Evolutionary conservation across 2,888 invertebrate species (phyloP), one percentile per base, ranked within the genome.

Genomic region (Polyploca ridens): DNA sequence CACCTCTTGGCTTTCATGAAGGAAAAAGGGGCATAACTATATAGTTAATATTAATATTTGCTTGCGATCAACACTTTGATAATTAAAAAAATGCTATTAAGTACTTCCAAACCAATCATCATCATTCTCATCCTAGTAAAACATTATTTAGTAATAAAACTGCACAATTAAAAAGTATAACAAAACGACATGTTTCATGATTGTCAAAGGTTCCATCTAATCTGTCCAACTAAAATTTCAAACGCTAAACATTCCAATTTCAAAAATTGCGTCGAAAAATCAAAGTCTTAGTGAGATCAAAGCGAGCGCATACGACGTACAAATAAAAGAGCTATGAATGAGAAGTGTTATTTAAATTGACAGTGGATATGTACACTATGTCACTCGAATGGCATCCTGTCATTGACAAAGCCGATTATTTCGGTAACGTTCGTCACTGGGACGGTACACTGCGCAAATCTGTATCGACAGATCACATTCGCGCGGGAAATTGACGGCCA

Each of bases 351-450:
- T 54, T 19, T 54, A 54, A 54, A 54, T 54, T 65, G 68, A 71
- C 66, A 68, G 62, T 67, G 68, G 46, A 66, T 63, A 69, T n/a
- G n/a, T n/a, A n/a, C n/a, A n/a, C n/a, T n/a, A n/a, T 72, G 69
- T 74, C 72, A 75, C 62, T 70, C 62, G 58, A 58, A 62, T 62
- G 63, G 69, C 67, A 68, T 71, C 64, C 72, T 67, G 78, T 62
- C 67, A 76, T 66, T 72, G 72, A 74, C 74, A 71, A 14, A 70
- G 63, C 63, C 67, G 59, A 76, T 74, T 76, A 80, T 74, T 77
- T 76, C 72, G 69, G 70, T 69, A 70, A 72, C 72, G 75, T 74
- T 73, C 76, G 70, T 75, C 78, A 78, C 71, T 69, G 62, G 64
- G 65, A 61, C 66, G 65, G 49, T 64, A 41, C 63, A 65, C 67